Evolutionary conservation across 2,888 invertebrate species (phyloP).

Genomic region (Acanthococcus lagerstroemiae): DNA sequence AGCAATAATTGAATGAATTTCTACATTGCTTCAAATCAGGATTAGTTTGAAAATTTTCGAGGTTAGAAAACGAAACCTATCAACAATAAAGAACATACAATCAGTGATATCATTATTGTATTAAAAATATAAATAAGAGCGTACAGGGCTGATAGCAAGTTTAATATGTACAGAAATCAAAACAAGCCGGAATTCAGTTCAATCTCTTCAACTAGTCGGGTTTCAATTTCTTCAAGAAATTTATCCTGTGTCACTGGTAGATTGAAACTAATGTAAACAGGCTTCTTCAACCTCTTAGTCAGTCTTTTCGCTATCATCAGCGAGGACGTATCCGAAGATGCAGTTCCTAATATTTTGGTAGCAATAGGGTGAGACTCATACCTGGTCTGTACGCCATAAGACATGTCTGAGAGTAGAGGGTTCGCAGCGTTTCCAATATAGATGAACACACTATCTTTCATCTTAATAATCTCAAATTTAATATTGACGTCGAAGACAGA

Average conservation of each 20-base stretch:
- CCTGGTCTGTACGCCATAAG: not conserved
- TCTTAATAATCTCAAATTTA: conserved; percentile 17
- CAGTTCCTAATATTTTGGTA: conserved; percentile 18
- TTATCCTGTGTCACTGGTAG: not conserved
- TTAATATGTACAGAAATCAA: too few relatives aligned
- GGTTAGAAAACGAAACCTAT: too few relatives aligned
- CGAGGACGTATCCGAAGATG: conserved; percentile 4
- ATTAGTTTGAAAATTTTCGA: too few relatives aligned
- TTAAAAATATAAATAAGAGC: too few relatives aligned
- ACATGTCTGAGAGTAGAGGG: conserved; percentile 9
- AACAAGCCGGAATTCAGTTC: conserved; percentile 15
- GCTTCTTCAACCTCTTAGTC: conserved; percentile 15
- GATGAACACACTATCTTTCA: conserved; percentile 8
- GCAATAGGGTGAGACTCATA: not conserved
- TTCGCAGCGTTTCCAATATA: conserved; percentile 6
- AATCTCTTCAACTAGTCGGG: conserved; percentile 14
- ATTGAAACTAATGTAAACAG: conserved; percentile 20
- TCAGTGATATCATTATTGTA: too few relatives aligned
- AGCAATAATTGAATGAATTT: too few relatives aligned
- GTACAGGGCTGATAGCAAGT: too few relatives aligned
- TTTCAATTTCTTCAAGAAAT: conserved; percentile 13
- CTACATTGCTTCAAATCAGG: too few relatives aligned
- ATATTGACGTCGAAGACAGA: not conserved
- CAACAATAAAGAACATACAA: too few relatives aligned
- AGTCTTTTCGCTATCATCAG: conserved; percentile 8